Evolutionary conservation across 2,113 vertebrate genomes (phyloP).

Genomic region (Bombycilla garrulus): DNA sequence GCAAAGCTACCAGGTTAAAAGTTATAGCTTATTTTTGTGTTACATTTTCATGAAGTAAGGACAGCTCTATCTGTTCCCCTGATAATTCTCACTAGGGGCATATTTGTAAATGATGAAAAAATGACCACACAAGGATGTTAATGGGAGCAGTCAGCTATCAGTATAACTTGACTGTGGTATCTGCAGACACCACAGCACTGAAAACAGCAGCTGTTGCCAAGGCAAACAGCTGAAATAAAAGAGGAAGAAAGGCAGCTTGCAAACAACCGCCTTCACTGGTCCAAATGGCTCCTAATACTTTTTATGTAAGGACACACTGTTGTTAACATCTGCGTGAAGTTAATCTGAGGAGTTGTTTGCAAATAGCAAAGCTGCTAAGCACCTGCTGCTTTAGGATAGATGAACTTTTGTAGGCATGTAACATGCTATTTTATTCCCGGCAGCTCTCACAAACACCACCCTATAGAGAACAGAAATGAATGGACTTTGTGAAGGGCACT

Average conservation of each 20-base stretch:
- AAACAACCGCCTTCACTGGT: constrained; percentile 43
- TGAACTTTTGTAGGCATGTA: constrained; percentile 50
- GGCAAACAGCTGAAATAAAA: constrained; percentile 74
- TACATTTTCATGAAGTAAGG: not conserved
- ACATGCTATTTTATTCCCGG: not conserved
- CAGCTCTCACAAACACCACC: not conserved
- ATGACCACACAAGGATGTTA: not conserved
- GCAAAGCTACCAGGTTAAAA: not conserved
- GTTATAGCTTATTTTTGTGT: not conserved
- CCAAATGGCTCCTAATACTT: constrained; percentile 62
- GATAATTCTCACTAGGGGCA: not conserved
- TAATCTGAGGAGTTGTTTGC: constrained; percentile 67
- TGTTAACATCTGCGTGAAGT: constrained; percentile 71
- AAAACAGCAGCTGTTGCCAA: constrained; percentile 63
- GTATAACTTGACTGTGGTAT: not conserved
- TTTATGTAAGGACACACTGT: constrained; percentile 53
- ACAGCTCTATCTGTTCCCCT: not conserved
- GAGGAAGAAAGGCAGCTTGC: constrained; percentile 66
- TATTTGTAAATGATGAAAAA: not conserved
- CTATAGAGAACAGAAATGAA: constrained; percentile 32
- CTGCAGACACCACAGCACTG: not conserved
- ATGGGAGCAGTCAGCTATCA: not conserved
- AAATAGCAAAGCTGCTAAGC: constrained; percentile 52
- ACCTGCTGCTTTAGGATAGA: constrained; percentile 56
- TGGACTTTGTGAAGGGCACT: constrained; percentile 32